Conservation (phyloP, 2,113 vertebrate species). For the Isurus oxyrinchus region DNA sequence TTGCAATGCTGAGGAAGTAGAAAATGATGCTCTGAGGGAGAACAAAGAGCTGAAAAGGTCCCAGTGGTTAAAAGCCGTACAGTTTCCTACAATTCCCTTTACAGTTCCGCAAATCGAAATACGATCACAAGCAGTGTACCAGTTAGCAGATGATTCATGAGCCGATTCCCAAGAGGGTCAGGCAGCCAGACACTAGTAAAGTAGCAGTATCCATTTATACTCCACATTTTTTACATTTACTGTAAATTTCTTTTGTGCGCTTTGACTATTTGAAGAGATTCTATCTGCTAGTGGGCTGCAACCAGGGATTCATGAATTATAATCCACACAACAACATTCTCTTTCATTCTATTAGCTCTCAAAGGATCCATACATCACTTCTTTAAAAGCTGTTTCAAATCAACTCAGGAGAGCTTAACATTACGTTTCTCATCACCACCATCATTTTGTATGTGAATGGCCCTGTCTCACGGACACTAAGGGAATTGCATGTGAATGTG, state of each 20-base stretch:
- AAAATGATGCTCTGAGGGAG: constrained; percentile 17
- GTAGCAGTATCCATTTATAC: background rate
- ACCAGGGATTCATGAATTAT: background rate
- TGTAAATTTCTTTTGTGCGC: background rate
- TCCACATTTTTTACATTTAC: background rate
- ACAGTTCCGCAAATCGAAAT: constrained; percentile 18
- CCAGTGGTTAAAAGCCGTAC: constrained; percentile 22
- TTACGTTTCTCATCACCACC: background rate
- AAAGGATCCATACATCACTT: background rate
- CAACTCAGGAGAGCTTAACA: constrained; percentile 1
- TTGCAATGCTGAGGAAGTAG: background rate
- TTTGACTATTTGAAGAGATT: background rate
- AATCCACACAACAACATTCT: constrained; percentile 1
- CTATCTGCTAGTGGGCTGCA: background rate
- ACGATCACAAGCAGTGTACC: background rate
- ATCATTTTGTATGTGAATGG: background rate
- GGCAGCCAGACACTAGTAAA: background rate
- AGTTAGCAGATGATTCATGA: constrained; percentile 26
- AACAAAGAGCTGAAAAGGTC: background rate
- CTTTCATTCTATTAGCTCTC: constrained; percentile 4
- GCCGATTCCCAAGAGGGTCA: constrained; percentile 11
- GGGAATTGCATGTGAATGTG: background rate
- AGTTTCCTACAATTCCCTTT: constrained; percentile 24
- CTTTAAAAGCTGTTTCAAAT: background rate
- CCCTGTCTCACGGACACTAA: background rate